Base-by-base conservation (phyloP, 2,113 vertebrate species). In the Chrysochloris asiatica region DNA sequence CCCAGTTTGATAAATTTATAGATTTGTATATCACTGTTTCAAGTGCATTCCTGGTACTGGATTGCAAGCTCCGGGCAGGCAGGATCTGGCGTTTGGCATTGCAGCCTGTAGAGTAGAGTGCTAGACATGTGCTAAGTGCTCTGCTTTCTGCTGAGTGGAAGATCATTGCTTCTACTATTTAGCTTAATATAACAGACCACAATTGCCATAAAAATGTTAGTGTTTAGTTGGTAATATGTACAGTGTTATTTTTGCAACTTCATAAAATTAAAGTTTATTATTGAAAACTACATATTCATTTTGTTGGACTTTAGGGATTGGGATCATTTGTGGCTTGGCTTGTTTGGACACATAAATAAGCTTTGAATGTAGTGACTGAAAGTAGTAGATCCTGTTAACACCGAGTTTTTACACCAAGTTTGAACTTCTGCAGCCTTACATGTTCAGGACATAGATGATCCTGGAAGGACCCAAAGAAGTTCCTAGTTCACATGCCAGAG, bases 191-290 rank as follows among this genome's bases (percentile, higher is more conserved):
- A 88, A 36, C 22, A 94, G 50, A 16, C 54, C 6, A 67, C 28
- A 79, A 71, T 85, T 73, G 19, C 67, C 45, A 9, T 92, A 77
- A 88, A 75, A 93, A 85, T 86, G 36, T 61, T 43, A 73, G 5
- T 83, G 43, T 88, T 95, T 88, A 81, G 76, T 78, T 80, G 72
- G 11, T 91, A 84, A 30, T 86, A 2, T 71, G 50, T 86, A 80
- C 87, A 89, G 36, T 41, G n/a, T 67, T 84, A 16, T 56, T 16
- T 91, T 92, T 92, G 76, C 75, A 26, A 72, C 22, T 83, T 83
- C 22, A 52, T 92, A 50, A 91, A 90, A n/a, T n/a, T 80, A 22
- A 88, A 88, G 63, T 88, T 79, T 75, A 86, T 28, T 80, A 4
- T 93, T 59, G 73, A 48, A 79, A 84, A 50, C 38, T 11, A n/a